Percentiles rank a stretch among this genome's conserved stretches.
Conservation (phyloP, 1,140 invertebrate species). For the Homalodisca vitripennis region DNA sequence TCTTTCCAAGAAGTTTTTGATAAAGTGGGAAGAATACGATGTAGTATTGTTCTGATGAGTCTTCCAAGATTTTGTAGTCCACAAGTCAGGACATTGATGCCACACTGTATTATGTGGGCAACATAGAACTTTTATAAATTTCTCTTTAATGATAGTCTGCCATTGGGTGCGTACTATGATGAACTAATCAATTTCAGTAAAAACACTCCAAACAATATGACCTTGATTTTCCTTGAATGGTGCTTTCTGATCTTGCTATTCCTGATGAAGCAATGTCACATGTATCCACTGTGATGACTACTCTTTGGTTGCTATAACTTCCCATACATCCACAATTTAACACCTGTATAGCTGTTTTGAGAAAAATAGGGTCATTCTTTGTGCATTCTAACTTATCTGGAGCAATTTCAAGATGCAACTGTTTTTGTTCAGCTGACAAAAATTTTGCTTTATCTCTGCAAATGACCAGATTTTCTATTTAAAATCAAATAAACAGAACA, state of each 20-base stretch:
- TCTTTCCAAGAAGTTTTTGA: no score
- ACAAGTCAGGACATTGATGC: no score
- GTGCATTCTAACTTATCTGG: background rate
- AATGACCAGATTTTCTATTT: background rate
- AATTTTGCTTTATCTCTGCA: conserved; percentile 2
- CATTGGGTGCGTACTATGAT: background rate
- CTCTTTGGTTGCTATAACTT: background rate
- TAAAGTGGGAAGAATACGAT: no score
- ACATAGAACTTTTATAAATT: background rate
- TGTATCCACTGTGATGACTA: background rate
- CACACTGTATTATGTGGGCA: background rate
- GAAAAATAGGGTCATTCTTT: background rate
- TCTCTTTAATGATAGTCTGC: background rate
- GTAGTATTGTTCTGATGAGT: no score
- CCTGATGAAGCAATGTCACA: background rate
- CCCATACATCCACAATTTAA: background rate
- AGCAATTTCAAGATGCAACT: background rate
- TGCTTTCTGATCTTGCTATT: background rate
- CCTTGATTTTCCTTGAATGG: background rate
- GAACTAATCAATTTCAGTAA: background rate
- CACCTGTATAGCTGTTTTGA: no score
- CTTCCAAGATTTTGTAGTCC: no score
- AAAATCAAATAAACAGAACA: background rate
- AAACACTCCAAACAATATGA: background rate
- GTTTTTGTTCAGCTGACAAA: background rate